Evolutionary conservation across 2,888 invertebrate species (phyloP).

Genomic region (Caenorhabditis imperialis): DNA sequence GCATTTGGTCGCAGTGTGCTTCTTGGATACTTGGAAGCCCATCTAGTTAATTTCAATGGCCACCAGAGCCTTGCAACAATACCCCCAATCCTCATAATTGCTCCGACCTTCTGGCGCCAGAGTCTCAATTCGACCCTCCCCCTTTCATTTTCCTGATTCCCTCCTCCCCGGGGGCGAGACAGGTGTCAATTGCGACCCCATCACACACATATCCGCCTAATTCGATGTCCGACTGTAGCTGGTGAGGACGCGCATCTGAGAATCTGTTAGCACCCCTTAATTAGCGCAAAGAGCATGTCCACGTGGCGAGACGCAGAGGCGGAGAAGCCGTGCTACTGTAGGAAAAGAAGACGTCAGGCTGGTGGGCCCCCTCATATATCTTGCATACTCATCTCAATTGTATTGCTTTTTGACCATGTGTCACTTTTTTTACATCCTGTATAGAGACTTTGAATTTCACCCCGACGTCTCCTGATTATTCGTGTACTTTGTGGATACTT

Average conservation of each 20-base stretch:
- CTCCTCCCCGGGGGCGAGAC: constrained; percentile 18
- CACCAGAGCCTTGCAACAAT: no score
- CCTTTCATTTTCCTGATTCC: no score
- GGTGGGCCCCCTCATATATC: constrained; percentile 46
- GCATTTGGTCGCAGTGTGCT: no score
- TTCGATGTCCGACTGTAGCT: constrained; percentile 47
- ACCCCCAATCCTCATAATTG: no score
- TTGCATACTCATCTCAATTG: constrained; percentile 59
- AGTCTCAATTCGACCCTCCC: no score
- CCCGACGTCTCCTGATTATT: constrained; percentile 13
- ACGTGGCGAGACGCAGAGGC: constrained; percentile 39
- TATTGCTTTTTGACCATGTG: constrained; percentile 57
- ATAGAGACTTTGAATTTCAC: constrained; percentile 13
- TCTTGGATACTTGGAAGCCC: no score
- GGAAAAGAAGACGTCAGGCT: constrained; percentile 27
- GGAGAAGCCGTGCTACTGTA: constrained; percentile 5
- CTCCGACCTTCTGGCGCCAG: no score
- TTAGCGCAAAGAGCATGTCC: constrained; percentile 22
- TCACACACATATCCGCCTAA: constrained; percentile 22
- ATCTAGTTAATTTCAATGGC: no score
- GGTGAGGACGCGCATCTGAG: constrained; percentile 20
- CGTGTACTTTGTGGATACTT: no score
- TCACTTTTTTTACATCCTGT: constrained; percentile 40
- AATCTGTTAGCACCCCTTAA: constrained; percentile 26
- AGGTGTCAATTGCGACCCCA: constrained; percentile 43